These are phyloP conservation scores for Nibea coibor DNA, from an alignment of 2,113 vertebrate species.

Conservation along the genomic window DNA sequence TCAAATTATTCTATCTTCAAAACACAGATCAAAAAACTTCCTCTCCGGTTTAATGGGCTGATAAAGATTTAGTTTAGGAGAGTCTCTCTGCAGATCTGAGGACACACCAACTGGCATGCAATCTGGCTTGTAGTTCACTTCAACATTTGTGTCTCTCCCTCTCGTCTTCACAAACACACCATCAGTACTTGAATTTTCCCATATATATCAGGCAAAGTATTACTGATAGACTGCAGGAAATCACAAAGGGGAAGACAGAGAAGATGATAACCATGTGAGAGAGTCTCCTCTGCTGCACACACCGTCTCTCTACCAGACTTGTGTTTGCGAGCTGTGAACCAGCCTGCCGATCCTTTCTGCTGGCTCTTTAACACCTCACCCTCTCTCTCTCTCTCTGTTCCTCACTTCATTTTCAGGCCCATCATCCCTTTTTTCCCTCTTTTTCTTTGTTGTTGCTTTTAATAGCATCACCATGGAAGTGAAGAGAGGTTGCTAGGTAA, in stretches of 20 bases:
- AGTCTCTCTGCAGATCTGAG: slow-evolving; percentile 37
- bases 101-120: slow-evolving; percentile 40
- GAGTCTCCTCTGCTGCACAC: slow-evolving; percentile 6
- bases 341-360: slow-evolving; percentile 24
- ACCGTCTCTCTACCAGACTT: slow-evolving; percentile 5
- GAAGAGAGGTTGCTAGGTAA: slow-evolving; percentile 84
- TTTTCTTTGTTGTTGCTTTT: slow-evolving; percentile 78
- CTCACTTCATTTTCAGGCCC: slow-evolving; percentile 60
- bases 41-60: slow-evolving; percentile 10
- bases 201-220: slow-evolving; percentile 7
- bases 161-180: not conserved
- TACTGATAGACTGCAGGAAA: not conserved
- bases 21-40: slow-evolving; percentile 2
- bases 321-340: slow-evolving; percentile 7
- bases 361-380: slow-evolving; percentile 46
- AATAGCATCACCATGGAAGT: slow-evolving; percentile 83
- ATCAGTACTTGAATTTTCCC: not conserved
- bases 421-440: slow-evolving; percentile 42
- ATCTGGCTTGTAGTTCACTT: slow-evolving; percentile 38
- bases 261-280: slow-evolving; percentile 1
- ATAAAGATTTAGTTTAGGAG: not conserved
- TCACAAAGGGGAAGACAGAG: not conserved
- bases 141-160: not conserved
- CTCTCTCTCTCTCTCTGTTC: slow-evolving; percentile 36
- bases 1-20: not conserved